Evolutionary conservation across 2,888 invertebrate genomes (phyloP).

Genomic region (Thecocarcelia acutangulata): DNA sequence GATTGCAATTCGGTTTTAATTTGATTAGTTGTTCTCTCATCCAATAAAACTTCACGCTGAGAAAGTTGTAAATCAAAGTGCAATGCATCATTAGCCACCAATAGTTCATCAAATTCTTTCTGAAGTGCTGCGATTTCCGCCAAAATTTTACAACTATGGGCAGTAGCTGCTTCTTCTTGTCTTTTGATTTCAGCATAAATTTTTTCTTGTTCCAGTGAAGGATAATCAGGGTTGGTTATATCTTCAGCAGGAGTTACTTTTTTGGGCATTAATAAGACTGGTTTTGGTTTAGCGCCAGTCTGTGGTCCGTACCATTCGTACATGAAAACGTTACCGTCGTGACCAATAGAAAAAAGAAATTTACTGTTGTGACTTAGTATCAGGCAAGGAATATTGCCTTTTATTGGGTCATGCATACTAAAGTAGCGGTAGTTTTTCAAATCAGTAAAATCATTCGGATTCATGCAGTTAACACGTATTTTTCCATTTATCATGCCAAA

Average conservation of each 20-base stretch:
- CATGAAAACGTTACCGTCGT: slow-evolving; percentile 90
- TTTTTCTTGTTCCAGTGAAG: slow-evolving; percentile 85
- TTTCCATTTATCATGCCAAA: slow-evolving; percentile 85
- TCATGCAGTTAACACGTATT: slow-evolving; percentile 83
- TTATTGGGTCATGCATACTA: slow-evolving; percentile 88
- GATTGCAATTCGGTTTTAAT: slow-evolving; percentile 84
- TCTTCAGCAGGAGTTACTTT: slow-evolving; percentile 71
- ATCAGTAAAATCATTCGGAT: slow-evolving; percentile 82
- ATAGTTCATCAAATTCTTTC: slow-evolving; percentile 84
- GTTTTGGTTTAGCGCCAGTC: slow-evolving; percentile 19
- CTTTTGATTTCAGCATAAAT: slow-evolving; percentile 84
- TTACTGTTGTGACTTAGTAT: slow-evolving; percentile 84
- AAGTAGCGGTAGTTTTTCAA: slow-evolving; percentile 86
- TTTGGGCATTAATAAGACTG: slow-evolving; percentile 58
- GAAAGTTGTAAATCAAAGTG: slow-evolving; percentile 84
- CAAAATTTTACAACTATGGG: slow-evolving; percentile 84
- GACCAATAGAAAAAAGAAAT: slow-evolving; percentile 85
- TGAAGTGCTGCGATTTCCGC: slow-evolving; percentile 83
- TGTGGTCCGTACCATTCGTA: slow-evolving; percentile 83
- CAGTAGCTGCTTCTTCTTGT: slow-evolving; percentile 78
- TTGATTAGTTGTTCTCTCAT: slow-evolving; percentile 85
- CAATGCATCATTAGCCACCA: slow-evolving; percentile 83
- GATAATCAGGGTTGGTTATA: slow-evolving; percentile 75
- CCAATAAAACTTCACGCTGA: slow-evolving; percentile 85
- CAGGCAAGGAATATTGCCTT: slow-evolving; percentile 86